Conservation (phyloP, 2,797 vertebrate species). For the Alfaro cultratus region DNA sequence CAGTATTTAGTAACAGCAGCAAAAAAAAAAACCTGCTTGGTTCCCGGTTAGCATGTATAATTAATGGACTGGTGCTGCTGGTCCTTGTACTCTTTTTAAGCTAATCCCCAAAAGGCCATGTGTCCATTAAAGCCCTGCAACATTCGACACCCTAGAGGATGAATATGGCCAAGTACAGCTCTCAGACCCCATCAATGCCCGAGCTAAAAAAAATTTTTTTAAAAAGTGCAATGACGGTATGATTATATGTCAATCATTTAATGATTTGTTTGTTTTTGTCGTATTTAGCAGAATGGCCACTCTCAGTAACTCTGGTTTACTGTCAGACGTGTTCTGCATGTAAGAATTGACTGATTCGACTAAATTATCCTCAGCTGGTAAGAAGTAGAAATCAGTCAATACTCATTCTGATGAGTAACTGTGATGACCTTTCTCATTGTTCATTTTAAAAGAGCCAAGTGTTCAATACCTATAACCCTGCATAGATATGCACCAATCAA, state of each 20-base stretch:
- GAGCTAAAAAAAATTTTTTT: neutral
- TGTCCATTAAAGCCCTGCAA: constrained; percentile 55
- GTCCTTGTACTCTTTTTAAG: constrained; percentile 63
- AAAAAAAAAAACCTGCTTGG: constrained; percentile 39
- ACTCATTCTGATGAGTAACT: constrained; percentile 57
- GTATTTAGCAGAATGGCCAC: constrained; percentile 47
- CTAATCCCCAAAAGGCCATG: constrained; percentile 46
- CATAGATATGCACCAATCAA: neutral
- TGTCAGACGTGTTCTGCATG: constrained; percentile 59
- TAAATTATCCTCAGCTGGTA: constrained; percentile 61
- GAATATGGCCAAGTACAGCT: constrained; percentile 22
- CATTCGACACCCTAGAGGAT: constrained; percentile 46
- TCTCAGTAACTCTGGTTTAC: constrained; percentile 32
- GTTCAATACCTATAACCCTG: constrained; percentile 24
- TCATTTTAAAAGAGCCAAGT: constrained; percentile 42
- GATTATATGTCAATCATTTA: constrained; percentile 30
- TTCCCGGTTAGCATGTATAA: constrained; percentile 70
- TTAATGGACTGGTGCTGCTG: constrained; percentile 69
- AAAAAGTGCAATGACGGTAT: constrained; percentile 39
- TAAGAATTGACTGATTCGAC: constrained; percentile 69
- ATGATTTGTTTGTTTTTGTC: constrained; percentile 40
- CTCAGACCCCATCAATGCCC: constrained; percentile 43
- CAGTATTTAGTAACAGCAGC: constrained; percentile 65
- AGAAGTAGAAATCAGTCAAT: constrained; percentile 70
- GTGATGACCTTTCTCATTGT: constrained; percentile 42